phyloP scores from a whole-genome alignment of 2,888 invertebrate species.

The Epirrhoe alternata region DNA sequence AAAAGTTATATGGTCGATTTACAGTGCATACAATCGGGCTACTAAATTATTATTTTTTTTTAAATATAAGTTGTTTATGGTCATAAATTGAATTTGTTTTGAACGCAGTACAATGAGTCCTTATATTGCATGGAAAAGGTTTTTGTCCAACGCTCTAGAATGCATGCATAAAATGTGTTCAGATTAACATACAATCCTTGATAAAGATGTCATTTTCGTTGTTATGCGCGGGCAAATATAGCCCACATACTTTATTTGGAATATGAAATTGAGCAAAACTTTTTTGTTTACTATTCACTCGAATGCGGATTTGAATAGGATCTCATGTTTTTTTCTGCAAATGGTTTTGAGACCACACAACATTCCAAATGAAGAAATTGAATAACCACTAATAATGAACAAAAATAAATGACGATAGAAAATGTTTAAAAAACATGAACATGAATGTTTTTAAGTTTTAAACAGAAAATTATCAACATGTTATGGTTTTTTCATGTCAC shows the following conservation, averaged over 20 bases:
- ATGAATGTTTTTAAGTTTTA: neutral
- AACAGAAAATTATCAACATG: neutral
- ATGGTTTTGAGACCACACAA: neutral
- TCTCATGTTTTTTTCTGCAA: neutral
- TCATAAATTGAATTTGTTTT: neutral
- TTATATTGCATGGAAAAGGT: neutral
- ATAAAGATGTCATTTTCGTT: constrained; percentile 42
- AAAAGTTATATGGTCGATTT: no score
- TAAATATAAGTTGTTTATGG: no score
- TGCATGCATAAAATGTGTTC: constrained; percentile 37
- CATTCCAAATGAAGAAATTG: neutral
- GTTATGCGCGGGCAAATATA: constrained; percentile 21
- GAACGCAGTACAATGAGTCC: neutral
- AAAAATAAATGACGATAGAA: neutral
- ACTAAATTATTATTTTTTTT: no score
- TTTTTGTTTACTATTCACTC: neutral
- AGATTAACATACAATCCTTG: constrained; percentile 43
- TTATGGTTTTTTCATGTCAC: no score
- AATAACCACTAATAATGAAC: no score
- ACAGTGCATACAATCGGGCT: no score
- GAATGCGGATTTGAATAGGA: constrained; percentile 8
- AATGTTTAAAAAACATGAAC: neutral
- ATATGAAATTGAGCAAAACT: constrained; percentile 7
- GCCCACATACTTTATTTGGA: constrained; percentile 15
- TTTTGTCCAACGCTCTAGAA: constrained; percentile 18